Base-by-base conservation (phyloP, 37 sponge, comb jelly and placozoan genomes). In the Chondrosia reniformis region DNA sequence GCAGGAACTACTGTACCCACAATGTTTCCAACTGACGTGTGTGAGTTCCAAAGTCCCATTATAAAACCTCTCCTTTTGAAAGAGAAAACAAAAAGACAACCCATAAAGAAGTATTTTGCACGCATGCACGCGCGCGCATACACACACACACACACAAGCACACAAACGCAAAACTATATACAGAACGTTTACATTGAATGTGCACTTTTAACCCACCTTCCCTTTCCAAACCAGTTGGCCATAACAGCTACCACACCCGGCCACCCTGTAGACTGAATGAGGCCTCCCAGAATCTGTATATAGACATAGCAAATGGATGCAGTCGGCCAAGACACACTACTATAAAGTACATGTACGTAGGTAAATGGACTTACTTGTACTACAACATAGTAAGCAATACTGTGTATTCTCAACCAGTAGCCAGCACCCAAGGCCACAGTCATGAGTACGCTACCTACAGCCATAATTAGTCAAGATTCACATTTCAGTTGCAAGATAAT, bases 371-470 rank as follows among this genome's bases (percentile, higher is more conserved):
- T 19, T 15, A 59, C 61, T 30, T 59, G 61, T 13, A 93, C 77
- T 1, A 91, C 52, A 36, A 96, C 67, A 55, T 91, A 96, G 78
- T 94, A 96, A 19, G 64, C 75, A 24, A 88, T 49, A 32, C 41
- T 25, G 82, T 96, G 94, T 13, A 96, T 90, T 24, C 83, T 66
- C 32, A 75, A 67, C 62, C 82, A 96, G 67, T 88, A 84, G 33
- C 87, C 84, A 62, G 91, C 55, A 30, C 97, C 97, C 55, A 96
- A 43, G 37, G 84, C 61, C 54, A 46, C 43, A 9, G 69, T 59
- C 52, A 17, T 34, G 4, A 81, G 46, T 21, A 55, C 81, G 81
- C 77, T 87, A 12, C 92, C 92, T 89, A 13, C 7, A 59, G n/a
- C n/a, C n/a, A n/a, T n/a, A n/a, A n/a, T n/a, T n/a, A n/a, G n/a